Evolutionary conservation across 1,140 invertebrate genomes (phyloP).

Genomic region (Drosophila kohkoa): DNA sequence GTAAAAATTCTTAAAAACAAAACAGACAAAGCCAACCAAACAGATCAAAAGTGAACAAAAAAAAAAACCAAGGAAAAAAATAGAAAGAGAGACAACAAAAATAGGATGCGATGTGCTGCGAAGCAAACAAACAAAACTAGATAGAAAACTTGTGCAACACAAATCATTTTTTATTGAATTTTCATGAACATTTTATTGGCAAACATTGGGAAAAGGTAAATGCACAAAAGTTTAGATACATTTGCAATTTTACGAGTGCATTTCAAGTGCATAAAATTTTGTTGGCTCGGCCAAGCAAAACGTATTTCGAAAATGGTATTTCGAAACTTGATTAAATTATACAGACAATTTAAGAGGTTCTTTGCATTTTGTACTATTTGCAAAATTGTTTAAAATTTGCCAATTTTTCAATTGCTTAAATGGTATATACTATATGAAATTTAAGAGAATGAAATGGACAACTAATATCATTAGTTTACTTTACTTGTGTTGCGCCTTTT

Average conservation of each 20-base stretch:
- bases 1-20: slow-evolving; percentile 57
- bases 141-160: slow-evolving; percentile 44
- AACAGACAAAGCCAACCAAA: slow-evolving; percentile 9
- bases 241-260: slow-evolving; percentile 36
- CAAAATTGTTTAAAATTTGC: background rate
- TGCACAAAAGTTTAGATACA: slow-evolving; percentile 54
- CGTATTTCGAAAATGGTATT: slow-evolving; percentile 2
- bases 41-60: background rate
- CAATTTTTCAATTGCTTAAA: background rate
- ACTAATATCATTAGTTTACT: background rate
- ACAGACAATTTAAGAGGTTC: slow-evolving; percentile 13
- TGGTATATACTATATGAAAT: background rate
- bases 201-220: slow-evolving; percentile 69
- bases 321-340: slow-evolving; percentile 37
- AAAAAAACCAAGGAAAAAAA: background rate
- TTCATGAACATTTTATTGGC: slow-evolving; percentile 82
- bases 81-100: too few relatives aligned
- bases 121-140: slow-evolving; percentile 32
- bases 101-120: background rate
- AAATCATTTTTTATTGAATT: slow-evolving; percentile 83
- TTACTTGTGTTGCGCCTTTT: slow-evolving; percentile 39
- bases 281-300: slow-evolving; percentile 4
- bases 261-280: slow-evolving; percentile 33
- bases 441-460: background rate
- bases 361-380: slow-evolving; percentile 7